Percentiles rank a stretch among this genome's conserved stretches.
Evolutionary conservation across 1,140 invertebrate genomes (phyloP).

Genomic region (Zaprionus gabonicus): DNA sequence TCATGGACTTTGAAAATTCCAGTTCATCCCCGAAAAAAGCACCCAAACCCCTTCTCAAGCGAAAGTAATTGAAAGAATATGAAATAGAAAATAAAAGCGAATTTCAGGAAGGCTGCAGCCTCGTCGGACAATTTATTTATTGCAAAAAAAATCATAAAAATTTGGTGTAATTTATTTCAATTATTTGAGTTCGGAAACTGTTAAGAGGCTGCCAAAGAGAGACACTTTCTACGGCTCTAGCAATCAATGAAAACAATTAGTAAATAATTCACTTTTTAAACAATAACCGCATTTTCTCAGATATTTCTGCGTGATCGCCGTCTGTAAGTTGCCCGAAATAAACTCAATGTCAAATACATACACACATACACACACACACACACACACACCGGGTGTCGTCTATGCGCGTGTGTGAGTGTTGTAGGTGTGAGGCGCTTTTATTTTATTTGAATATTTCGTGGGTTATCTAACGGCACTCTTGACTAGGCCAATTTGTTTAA

Average conservation of each 20-base stretch:
- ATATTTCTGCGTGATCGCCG: constrained; percentile 38
- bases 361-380: constrained; percentile 49
- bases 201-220: background rate
- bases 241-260: constrained; percentile 39
- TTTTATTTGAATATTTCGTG: constrained; percentile 47
- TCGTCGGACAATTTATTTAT: constrained; percentile 17
- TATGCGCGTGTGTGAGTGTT: constrained; percentile 6
- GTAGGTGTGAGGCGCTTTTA: constrained; percentile 34
- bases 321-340: constrained; percentile 65
- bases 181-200: constrained; percentile 34
- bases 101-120: background rate
- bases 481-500: constrained; percentile 41
- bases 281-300: constrained; percentile 49
- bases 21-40: constrained; percentile 1
- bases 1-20: constrained; percentile 4
- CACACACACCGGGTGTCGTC: constrained; percentile 24
- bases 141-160: constrained; percentile 29
- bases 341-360: constrained; percentile 77
- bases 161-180: constrained; percentile 41
- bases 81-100: background rate
- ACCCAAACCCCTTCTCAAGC: background rate
- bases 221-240: constrained; percentile 3
- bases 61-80: background rate
- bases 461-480: constrained; percentile 72
- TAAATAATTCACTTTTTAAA: constrained; percentile 46